Evolutionary conservation across 2,113 vertebrate species (phyloP), one percentile per base, ranked within the genome.

Genomic region (Boulengeromyrus knoepffleri): DNA sequence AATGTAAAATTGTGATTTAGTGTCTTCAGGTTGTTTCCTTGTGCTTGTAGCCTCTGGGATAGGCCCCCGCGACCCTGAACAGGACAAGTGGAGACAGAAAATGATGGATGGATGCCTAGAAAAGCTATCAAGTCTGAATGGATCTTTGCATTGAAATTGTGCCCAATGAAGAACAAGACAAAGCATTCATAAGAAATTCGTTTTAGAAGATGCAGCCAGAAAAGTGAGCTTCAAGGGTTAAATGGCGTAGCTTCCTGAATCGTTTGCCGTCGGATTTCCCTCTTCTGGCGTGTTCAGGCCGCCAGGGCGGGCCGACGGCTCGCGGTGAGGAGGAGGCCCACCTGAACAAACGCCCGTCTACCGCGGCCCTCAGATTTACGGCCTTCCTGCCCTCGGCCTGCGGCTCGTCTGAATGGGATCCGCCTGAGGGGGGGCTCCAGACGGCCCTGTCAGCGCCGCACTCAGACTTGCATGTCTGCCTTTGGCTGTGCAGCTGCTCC

Each of bases 331-430:
- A 39, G 31, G 52, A 50, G 88, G 1, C 47, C 70, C 88, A 89
- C 74, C 88, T 83, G 88, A 89, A 52, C 70, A 80, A 89, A 89
- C 27, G 70, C 6, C 8, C 17, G 17, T 88, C 39, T 45, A 47
- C 88, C 66, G 62, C 24, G 24, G 15, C 13, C 88, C 47, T 12
- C n/a, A 21, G 49, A 89, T 89, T 89, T 89, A 89, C 5, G 74
- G 74, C 46, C 17, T 27, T 53, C 70, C 31, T 50, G 85, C 88
- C 66, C 46, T 62, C 27, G 31, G 88, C 70, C 66, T 17, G 88
- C 27, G 74, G 66, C 70, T 19, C 9, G 70, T 17, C 88, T 89
- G 58, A 8, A 31, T 27, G 62, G 88, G 42, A 46, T n/a, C 45
- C 42, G 58, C 45, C 87, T 9, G 27, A 3, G 85, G 85, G 7